Evolutionary conservation across 2,797 vertebrate genomes (phyloP).

Genomic region (Kryptolebias ocellatus): DNA sequence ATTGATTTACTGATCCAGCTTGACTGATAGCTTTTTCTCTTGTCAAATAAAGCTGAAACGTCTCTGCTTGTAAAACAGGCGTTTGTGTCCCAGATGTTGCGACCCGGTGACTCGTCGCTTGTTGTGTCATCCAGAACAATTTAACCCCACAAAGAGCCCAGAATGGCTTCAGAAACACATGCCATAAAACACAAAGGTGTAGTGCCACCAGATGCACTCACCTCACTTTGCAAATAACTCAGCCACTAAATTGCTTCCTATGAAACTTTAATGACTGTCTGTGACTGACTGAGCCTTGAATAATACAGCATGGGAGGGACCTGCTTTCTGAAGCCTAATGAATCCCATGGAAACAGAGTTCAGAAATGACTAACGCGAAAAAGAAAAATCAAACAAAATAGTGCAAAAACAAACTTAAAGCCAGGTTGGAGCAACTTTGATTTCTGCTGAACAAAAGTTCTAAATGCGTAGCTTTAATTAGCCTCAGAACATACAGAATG

Average conservation of each 20-base stretch:
- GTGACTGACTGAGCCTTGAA: slow-evolving; percentile 80
- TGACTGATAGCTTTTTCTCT: neutral
- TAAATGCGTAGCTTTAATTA: slow-evolving; percentile 45
- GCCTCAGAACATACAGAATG: slow-evolving; percentile 20
- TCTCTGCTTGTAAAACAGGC: slow-evolving; percentile 15
- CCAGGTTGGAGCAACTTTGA: slow-evolving; percentile 4
- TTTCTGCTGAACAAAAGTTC: slow-evolving; percentile 31
- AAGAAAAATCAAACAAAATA: slow-evolving; percentile 33
- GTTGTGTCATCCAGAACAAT: slow-evolving; percentile 9
- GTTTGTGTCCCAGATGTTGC: slow-evolving; percentile 9
- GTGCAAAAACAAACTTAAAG: slow-evolving; percentile 28
- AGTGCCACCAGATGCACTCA: slow-evolving; percentile 53
- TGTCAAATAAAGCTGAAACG: neutral
- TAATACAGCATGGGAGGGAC: slow-evolving; percentile 73
- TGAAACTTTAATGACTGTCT: slow-evolving; percentile 83
- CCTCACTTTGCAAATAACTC: slow-evolving; percentile 71
- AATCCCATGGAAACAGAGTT: slow-evolving; percentile 63
- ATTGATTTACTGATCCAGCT: neutral
- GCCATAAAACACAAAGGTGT: slow-evolving; percentile 53
- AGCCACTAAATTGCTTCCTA: slow-evolving; percentile 74
- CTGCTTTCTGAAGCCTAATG: slow-evolving; percentile 72
- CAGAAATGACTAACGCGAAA: slow-evolving; percentile 45
- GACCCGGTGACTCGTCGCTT: neutral
- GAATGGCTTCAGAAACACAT: neutral
- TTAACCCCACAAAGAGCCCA: slow-evolving; percentile 4